Conservation (phyloP, 2,797 vertebrate genomes). For the Trematomus bernacchii region DNA sequence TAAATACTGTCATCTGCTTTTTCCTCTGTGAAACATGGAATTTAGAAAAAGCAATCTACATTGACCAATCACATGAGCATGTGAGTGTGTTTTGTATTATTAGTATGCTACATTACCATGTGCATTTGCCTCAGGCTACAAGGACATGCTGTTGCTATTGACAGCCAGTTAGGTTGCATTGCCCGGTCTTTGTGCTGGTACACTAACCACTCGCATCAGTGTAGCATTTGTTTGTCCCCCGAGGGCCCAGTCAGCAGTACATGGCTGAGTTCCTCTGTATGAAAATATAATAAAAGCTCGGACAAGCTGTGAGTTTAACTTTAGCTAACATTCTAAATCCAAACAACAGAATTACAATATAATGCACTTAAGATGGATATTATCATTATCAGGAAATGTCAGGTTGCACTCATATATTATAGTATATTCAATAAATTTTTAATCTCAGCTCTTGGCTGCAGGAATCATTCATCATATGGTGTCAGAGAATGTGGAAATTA, state of each 20-base stretch:
- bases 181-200: conserved; percentile 14
- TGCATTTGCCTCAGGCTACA: conserved; percentile 18
- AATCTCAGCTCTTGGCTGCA: background rate
- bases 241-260: background rate
- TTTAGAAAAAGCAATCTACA: background rate
- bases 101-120: conserved; percentile 38
- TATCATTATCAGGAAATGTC: background rate
- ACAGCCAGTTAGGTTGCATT: conserved; percentile 34
- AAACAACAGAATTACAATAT: background rate
- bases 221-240: conserved; percentile 1
- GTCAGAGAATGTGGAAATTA: background rate
- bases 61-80: too few species aligned
- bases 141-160: conserved; percentile 32
- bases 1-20: background rate
- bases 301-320: background rate
- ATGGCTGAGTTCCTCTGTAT: background rate
- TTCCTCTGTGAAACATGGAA: background rate
- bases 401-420: background rate
- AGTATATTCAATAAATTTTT: background rate
- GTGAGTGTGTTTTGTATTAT: background rate
- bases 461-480: background rate
- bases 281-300: background rate
- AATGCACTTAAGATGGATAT: background rate
- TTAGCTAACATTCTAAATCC: background rate
- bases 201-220: background rate